Conservation (phyloP, 2,113 vertebrate genomes). For the Stegastes partitus region DNA sequence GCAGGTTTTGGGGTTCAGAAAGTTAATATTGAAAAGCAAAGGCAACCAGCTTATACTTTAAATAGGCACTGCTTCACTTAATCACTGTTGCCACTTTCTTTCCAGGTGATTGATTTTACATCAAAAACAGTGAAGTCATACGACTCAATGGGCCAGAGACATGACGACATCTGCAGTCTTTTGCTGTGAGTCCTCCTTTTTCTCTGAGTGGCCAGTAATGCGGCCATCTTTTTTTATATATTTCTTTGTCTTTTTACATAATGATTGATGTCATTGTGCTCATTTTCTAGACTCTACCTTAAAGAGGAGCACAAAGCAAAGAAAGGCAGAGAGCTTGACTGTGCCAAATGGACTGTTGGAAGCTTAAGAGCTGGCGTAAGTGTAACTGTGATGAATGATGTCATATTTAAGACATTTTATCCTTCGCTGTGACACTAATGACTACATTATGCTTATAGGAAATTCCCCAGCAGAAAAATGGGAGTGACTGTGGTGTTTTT, state of each 20-base stretch:
- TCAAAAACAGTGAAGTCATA: conserved; percentile 88
- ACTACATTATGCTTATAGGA: conserved; percentile 81
- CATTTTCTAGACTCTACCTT: conserved; percentile 87
- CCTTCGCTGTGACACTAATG: not conserved
- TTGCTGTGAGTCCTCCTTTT: conserved; percentile 88
- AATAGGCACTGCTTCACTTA: not conserved
- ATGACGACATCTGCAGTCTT: conserved; percentile 87
- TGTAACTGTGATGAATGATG: not conserved
- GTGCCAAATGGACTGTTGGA: conserved; percentile 88
- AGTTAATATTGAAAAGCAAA: too few species aligned
- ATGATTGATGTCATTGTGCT: not conserved
- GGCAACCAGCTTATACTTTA: not conserved
- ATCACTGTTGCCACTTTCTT: conserved; percentile 3
- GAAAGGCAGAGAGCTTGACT: conserved; percentile 88
- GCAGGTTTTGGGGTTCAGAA: too few species aligned
- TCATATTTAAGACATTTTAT: not conserved
- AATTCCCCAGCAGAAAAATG: conserved; percentile 93
- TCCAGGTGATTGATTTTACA: conserved; percentile 90
- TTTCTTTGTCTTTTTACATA: not conserved
- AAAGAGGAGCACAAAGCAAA: conserved; percentile 91
- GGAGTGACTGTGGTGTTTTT: conserved; percentile 95
- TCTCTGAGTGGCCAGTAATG: not conserved
- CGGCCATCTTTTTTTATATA: not conserved
- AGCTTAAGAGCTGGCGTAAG: conserved; percentile 87
- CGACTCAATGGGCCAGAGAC: conserved; percentile 91